Percentiles rank a stretch among this genome's conserved stretches.
phyloP scores from a whole-genome alignment of 2,888 invertebrate genomes.

The Aquatica leii region DNA sequence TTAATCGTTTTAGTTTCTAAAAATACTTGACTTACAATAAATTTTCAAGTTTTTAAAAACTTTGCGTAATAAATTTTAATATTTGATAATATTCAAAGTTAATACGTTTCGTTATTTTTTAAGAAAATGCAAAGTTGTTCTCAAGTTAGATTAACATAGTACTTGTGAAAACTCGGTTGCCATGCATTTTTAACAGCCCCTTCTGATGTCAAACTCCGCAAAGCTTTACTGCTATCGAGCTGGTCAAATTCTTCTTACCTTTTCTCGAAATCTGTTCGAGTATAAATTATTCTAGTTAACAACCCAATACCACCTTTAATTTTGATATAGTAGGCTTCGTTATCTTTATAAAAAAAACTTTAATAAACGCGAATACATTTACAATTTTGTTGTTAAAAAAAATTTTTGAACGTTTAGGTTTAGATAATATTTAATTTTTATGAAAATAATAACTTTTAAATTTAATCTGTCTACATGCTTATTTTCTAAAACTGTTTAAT shows the following conservation, averaged over 20 bases:
- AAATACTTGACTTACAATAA: no score
- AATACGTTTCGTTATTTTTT: conserved; percentile 6
- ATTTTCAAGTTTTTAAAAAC: no score
- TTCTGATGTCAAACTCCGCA: conserved; percentile 19
- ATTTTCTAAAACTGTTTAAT: background rate
- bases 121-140: conserved; percentile 4
- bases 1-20: no score
- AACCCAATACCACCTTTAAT: conserved; percentile 34
- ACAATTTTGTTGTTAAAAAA: no score
- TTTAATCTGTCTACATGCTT: no score
- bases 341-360: no score
- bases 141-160: conserved; percentile 13
- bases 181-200: conserved; percentile 20
- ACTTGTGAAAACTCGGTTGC: conserved; percentile 13
- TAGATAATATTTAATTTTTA: no score
- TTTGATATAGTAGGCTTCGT: no score
- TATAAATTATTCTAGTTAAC: conserved; percentile 39
- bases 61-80: conserved; percentile 1
- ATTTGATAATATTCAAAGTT: conserved; percentile 1
- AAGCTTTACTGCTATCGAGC: conserved; percentile 18
- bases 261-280: conserved; percentile 34
- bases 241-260: conserved; percentile 21
- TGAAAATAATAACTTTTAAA: no score
- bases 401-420: no score
- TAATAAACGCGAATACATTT: no score